Evolutionary conservation across 2,888 invertebrate species (phyloP), one percentile per base, ranked within the genome.

Genomic region (Sisyra terminalis): DNA sequence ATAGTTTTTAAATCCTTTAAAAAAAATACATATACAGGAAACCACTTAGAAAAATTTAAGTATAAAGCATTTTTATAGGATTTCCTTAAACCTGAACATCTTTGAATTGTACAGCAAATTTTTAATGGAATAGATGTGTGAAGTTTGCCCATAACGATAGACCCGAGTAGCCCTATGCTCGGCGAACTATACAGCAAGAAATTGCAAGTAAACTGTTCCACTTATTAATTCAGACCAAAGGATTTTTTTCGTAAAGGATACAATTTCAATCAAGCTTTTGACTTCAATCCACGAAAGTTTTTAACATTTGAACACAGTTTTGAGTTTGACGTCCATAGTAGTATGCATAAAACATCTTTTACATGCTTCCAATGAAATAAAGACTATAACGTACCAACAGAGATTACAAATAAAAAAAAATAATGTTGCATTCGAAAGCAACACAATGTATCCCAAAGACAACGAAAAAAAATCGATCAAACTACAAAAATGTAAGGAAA

Each of bases 301-400:
- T 15, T n/a, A 8, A 34, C 13, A 34, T 24, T 24, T 24, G 24
- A 24, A 24, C 24, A 24, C 24, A 24, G 24, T 24, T 5, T 24
- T 7, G 7, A 24, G 7, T 31, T 31, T 4, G 31, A 4, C 2
- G 11, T 11, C 31, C 24, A 24, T 24, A 24, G 24, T 24, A 34
- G 11, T 15, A 14, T 13, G 3, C 7, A 34, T 11, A 34, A 34
- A 34, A 34, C 34, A 14, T 24, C 17, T 10, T 18, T 7, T 11
- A 5, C 24, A 38, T 17, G 17, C 24, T 11, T 18, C 17, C 24
- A 24, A 38, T 18, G 8, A 40, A 40, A 40, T 14, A 29, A 40
- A 40, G 30, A 40, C 40, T 30, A 40, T 30, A 15, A n/a, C 29
- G 31, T 40, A 40, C 40, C 40, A 40, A 40, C 40, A 40, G 40